Percentiles rank a stretch among this genome's conserved stretches.
Conservation (phyloP, 2,113 vertebrate species). For the Apaloderma vittatum region DNA sequence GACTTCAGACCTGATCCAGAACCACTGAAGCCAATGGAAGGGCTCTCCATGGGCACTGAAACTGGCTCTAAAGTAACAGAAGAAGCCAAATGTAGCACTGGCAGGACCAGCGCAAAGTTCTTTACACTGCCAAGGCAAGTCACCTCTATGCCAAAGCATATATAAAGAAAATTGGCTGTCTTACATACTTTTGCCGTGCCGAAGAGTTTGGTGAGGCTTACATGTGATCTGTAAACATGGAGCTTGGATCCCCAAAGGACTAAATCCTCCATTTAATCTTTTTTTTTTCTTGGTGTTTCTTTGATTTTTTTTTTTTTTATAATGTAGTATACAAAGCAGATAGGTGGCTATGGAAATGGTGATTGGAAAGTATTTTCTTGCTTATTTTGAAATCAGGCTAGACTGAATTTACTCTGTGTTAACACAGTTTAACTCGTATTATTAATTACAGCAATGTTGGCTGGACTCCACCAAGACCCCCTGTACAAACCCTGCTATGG, state of each 20-base stretch:
- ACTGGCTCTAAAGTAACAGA: background rate
- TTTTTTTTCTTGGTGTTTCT: background rate
- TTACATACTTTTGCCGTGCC: background rate
- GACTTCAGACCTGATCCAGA: background rate
- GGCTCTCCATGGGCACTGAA: background rate
- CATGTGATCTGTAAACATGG: background rate
- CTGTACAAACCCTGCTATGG: background rate
- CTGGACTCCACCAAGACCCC: background rate
- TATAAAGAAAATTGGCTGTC: background rate
- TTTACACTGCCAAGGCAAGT: background rate
- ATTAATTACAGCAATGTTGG: background rate
- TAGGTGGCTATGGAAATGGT: background rate
- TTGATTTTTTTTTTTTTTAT: background rate
- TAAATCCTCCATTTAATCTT: background rate
- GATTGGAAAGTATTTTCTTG: background rate
- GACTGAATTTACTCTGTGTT: background rate
- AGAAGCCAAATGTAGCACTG: background rate
- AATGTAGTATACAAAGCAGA: background rate
- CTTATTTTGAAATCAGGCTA: background rate
- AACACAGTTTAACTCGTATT: background rate
- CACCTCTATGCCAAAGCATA: background rate
- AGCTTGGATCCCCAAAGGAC: background rate
- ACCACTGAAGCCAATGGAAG: background rate
- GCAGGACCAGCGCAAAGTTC: background rate
- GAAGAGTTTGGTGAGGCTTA: background rate